These are phyloP conservation scores for Pinna nobilis DNA, from an alignment of 1,140 invertebrate genomes.

Conservation along the genomic window DNA sequence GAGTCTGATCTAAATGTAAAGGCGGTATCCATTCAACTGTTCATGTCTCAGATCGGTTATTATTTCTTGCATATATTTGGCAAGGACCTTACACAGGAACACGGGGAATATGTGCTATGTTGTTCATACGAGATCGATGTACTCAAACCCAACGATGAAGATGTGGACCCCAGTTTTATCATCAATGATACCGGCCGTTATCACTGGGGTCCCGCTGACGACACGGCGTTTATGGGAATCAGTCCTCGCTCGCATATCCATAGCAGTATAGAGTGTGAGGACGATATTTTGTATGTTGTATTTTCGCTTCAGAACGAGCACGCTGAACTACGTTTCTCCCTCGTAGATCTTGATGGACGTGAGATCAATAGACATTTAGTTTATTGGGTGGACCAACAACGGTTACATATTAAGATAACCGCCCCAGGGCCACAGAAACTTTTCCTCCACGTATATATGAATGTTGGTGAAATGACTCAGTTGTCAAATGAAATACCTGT, in stretches of 20 bases:
- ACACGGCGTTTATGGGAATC: slow-evolving; percentile 1
- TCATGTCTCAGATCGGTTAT: background rate
- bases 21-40: slow-evolving; percentile 1
- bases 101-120: background rate
- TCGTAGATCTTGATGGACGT: background rate
- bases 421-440: slow-evolving; percentile 3
- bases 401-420: slow-evolving; percentile 5
- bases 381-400: background rate
- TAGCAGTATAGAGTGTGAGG: background rate
- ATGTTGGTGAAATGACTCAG: background rate
- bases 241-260: slow-evolving; percentile 1
- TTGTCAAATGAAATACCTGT: background rate
- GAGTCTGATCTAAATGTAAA: slow-evolving; percentile 10
- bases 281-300: slow-evolving; percentile 3
- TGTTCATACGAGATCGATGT: background rate
- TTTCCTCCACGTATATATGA: slow-evolving; percentile 1
- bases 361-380: background rate
- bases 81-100: background rate
- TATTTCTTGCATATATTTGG: slow-evolving; percentile 4
- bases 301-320: background rate
- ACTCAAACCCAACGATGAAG: background rate
- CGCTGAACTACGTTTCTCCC: background rate
- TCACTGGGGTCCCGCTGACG: slow-evolving; percentile 16
- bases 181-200: background rate
- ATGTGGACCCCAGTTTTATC: background rate